A percentile compares a stretch with the other conserved stretches of the same genome.
Evolutionary conservation across 2,797 vertebrate species (phyloP).

Genomic region (Urosaurus nigricauda): DNA sequence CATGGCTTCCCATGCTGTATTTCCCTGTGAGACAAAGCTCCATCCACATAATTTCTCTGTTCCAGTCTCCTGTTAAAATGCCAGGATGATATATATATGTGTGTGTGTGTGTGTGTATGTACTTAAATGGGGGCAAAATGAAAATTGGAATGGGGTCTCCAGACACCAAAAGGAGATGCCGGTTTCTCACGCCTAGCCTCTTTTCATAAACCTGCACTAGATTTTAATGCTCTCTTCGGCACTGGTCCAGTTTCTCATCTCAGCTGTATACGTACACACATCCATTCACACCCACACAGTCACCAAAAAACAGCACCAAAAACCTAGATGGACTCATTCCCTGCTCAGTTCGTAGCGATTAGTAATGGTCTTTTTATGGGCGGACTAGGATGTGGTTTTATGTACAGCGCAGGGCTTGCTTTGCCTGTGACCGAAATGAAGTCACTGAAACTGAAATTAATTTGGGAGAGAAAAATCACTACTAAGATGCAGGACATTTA

Average conservation of each 20-base stretch:
- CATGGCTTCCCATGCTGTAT: not conserved
- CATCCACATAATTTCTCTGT: not conserved
- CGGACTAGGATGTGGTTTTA: not conserved
- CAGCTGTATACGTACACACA: conserved; percentile 27
- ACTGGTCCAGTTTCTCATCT: not conserved
- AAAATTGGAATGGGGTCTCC: conserved; percentile 41
- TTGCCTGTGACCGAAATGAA: conserved; percentile 49
- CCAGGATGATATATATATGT: conserved; percentile 1
- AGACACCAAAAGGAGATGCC: conserved; percentile 3
- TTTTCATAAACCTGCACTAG: conserved; percentile 34
- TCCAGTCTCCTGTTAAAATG: not conserved
- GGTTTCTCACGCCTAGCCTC: not conserved
- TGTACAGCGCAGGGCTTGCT: conserved; percentile 43
- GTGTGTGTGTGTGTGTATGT: no score
- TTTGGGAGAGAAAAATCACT: conserved; percentile 7
- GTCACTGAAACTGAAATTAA: conserved; percentile 33
- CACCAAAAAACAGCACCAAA: not conserved
- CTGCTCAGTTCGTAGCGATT: conserved; percentile 26
- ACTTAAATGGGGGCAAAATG: not conserved
- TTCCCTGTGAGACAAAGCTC: not conserved
- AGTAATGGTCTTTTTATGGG: not conserved
- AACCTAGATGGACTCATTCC: conserved; percentile 48
- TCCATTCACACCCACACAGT: not conserved
- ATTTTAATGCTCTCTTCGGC: conserved; percentile 5
- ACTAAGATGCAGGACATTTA: not conserved